These are phyloP conservation scores for Anoplopoma fimbria DNA, from an alignment of 2,113 vertebrate genomes.

Conservation along the genomic window DNA sequence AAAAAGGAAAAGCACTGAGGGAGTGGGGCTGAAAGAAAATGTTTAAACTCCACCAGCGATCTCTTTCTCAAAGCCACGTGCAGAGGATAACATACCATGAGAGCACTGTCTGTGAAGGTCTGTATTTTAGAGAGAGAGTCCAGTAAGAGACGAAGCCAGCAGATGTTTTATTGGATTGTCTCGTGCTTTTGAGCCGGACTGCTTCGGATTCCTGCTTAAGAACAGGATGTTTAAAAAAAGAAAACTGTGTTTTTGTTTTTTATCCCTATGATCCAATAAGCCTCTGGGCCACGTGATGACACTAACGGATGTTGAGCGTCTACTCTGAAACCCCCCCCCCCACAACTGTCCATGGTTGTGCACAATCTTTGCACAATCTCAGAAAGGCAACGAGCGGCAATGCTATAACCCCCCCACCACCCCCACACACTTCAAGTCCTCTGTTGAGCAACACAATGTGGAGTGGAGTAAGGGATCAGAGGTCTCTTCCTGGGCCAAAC, in stretches of 20 bases:
- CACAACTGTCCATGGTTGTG: slow-evolving; percentile 35
- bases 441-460: slow-evolving; percentile 75
- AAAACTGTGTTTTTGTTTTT: slow-evolving; percentile 48
- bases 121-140: slow-evolving; percentile 5
- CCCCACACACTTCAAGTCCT: slow-evolving; percentile 40
- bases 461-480: slow-evolving; percentile 76
- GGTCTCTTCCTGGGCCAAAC: slow-evolving; percentile 80
- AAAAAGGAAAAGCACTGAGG: slow-evolving; percentile 48
- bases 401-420: slow-evolving; percentile 32
- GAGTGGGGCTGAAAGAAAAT: slow-evolving; percentile 21
- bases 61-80: slow-evolving; percentile 48
- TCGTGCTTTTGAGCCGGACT: slow-evolving; percentile 48
- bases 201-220: slow-evolving; percentile 52
- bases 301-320: slow-evolving; percentile 59
- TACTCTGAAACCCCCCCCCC: not conserved
- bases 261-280: slow-evolving; percentile 67
- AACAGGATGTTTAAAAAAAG: slow-evolving; percentile 1
- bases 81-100: slow-evolving; percentile 55
- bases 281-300: slow-evolving; percentile 58
- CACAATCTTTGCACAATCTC: too few relatives aligned
- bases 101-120: slow-evolving; percentile 53
- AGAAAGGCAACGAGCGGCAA: slow-evolving; percentile 65
- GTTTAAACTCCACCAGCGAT: slow-evolving; percentile 41
- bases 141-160: slow-evolving; percentile 45
- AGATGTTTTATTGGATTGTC: slow-evolving; percentile 59